These are phyloP conservation scores for Brachymystax lenok DNA, from an alignment of 2,797 vertebrate genomes.

Conservation along the genomic window DNA sequence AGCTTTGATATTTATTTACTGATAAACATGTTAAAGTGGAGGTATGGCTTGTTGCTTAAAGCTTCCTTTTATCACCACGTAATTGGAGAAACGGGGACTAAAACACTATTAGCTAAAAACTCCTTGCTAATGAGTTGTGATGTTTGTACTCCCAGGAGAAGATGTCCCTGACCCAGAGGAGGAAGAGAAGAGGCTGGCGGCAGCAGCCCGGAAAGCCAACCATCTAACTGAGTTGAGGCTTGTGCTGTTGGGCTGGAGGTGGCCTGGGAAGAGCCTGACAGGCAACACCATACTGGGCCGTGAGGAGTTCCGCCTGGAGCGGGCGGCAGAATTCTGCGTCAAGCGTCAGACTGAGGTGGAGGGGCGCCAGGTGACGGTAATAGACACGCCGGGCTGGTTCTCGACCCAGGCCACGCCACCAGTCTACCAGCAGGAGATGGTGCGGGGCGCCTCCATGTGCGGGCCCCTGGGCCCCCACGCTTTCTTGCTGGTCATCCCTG, in stretches of 20 bases:
- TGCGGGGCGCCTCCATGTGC: constrained; percentile 67
- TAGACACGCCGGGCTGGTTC: constrained; percentile 85
- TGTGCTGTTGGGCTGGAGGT: constrained; percentile 82
- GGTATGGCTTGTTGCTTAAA: not conserved
- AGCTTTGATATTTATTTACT: not conserved
- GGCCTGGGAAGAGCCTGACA: constrained; percentile 84
- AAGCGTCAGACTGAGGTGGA: constrained; percentile 60
- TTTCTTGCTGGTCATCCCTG: constrained; percentile 77
- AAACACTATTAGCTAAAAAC: not conserved
- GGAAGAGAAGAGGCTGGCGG: constrained; percentile 41
- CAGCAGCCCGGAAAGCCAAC: constrained; percentile 35
- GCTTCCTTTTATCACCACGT: not conserved
- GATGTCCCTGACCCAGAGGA: constrained; percentile 42
- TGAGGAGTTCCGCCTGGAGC: constrained; percentile 70
- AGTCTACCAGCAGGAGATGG: constrained; percentile 72
- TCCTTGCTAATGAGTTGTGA: constrained; percentile 2
- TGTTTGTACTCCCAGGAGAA: constrained; percentile 31
- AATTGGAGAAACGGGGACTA: not conserved
- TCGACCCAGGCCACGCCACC: constrained; percentile 66
- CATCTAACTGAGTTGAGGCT: constrained; percentile 72
- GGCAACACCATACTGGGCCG: constrained; percentile 82
- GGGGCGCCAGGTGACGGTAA: constrained; percentile 67
- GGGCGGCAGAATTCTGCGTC: constrained; percentile 75
- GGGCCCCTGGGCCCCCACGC: constrained; percentile 75
- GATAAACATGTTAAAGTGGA: not conserved